Base-by-base conservation (phyloP, 2,113 vertebrate species). In the Dasyornis broadbenti region DNA sequence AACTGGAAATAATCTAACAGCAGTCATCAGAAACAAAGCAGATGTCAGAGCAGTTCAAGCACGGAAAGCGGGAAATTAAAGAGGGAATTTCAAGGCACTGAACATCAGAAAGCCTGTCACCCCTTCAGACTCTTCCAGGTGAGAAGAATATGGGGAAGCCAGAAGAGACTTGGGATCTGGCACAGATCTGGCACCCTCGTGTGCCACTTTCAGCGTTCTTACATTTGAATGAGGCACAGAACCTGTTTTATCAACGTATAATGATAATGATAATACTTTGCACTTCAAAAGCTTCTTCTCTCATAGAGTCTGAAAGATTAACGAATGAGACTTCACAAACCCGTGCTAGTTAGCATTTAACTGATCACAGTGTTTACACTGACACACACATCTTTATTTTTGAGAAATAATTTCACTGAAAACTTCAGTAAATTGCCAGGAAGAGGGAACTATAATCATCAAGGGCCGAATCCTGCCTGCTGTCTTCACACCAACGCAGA, bases 271-370 rank as follows among this genome's bases (percentile, higher is more conserved):
- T 71, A 82, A 94, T 90, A 42, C 82, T 96, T 96, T 96, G 95
- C 95, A 97, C 96, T 97, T 96, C 96, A 97, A 96, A 97, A 96
- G 96, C 65, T 3, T 27, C 88, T 82, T 79, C 72, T 61, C 80
- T 90, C 35, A 45, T 9, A 75, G 68, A 93, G 89, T 8, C 90
- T 96, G 92, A 96, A 94, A 94, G 90, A 96, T 93, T 93, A 97
- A 92, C 80, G 88, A 95, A 92, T 86, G 60, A 94, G 88, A 95
- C 93, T 96, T 97, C 95, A 97, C 94, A 96, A 78, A 95, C 76
- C 94, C 91, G 2, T 69, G 90, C 92, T 95, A 96, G 96, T 90
- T 95, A 96, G 94, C 94, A 95, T 94, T 96, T 96, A 97, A 96
- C 94, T 92, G 96, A 97, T 96, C 95, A 96, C 86, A 96, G 92